Base-by-base conservation (phyloP, 23 tunicate species). In the Clavelina lepadiformis region DNA sequence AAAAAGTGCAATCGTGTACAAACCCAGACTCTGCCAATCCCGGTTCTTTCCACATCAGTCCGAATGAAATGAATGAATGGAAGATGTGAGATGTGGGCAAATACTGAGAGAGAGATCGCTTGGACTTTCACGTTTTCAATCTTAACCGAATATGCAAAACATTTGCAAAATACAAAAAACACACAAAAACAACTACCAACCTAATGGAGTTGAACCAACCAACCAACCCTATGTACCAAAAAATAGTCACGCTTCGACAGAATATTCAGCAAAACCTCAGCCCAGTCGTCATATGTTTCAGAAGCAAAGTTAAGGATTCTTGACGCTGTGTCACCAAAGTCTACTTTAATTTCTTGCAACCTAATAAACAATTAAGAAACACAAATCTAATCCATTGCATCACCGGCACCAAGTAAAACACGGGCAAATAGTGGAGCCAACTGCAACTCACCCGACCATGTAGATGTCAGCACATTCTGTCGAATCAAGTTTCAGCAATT, bases 51-150 rank as follows among this genome's bases (percentile, higher is more conserved):
- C 47, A 74, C 51, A 59, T 71, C 81, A 0, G 83, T 69, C 52
- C 69, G 69, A 33, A 89, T 46, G 51, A 73, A 81, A 20, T 83
- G 73, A 38, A 89, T 69, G 56, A 35, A 81, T 5, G 97, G 89
- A 20, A 89, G 63, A 70, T 89, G 97, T 23, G 56, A 25, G 2
- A 89, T 24, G 1, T 0, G 41, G 15, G 83, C 79, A 63, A 89
- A 89, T 15, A 89, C 80, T 46, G 73, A 77, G 24, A 89, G 38
- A 25, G 97, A 72, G 30, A 89, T 71, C 5, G 89, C 97, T 69
- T 89, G 97, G 44, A 89, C 62, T 31, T 89, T 74, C 3, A 89
- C 85, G 65, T 68, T 89, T 75, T 89, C 83, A 52, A 89, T 67
- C 95, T 86, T 31, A 49, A 72, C n/a, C n/a, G n/a, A n/a, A n/a